Evolutionary conservation across 2,113 vertebrate genomes (phyloP).

Genomic region (Hemibagrus wyckioides): DNA sequence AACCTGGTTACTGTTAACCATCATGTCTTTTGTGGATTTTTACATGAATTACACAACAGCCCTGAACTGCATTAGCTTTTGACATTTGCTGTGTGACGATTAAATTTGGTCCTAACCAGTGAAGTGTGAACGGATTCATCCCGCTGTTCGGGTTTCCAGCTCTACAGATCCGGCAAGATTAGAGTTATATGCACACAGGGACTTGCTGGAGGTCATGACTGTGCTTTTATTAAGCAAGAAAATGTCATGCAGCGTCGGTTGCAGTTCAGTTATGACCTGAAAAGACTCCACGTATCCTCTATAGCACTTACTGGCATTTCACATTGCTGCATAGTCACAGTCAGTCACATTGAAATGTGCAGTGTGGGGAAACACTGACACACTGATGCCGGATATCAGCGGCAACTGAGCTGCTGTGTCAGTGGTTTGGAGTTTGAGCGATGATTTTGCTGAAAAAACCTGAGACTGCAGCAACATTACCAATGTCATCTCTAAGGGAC

Average conservation of each 20-base stretch:
- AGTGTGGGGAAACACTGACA: slow-evolving; percentile 31
- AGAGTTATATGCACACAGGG: not conserved
- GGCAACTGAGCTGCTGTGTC: slow-evolving; percentile 34
- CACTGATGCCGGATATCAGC: slow-evolving; percentile 17
- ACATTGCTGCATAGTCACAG: slow-evolving; percentile 49
- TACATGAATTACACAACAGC: not conserved
- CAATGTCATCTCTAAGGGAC: slow-evolving; percentile 15
- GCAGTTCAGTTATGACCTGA: slow-evolving; percentile 27
- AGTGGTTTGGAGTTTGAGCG: slow-evolving; percentile 20
- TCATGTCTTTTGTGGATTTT: not conserved
- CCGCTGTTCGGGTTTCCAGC: not conserved
- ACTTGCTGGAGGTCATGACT: slow-evolving; percentile 29
- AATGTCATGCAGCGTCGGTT: slow-evolving; percentile 36
- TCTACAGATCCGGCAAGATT: slow-evolving; percentile 16
- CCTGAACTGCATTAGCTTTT: slow-evolving; percentile 26
- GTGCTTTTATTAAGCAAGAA: slow-evolving; percentile 29
- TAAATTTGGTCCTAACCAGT: slow-evolving; percentile 11
- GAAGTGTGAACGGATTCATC: slow-evolving; percentile 22
- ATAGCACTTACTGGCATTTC: slow-evolving; percentile 38
- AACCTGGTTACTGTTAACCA: not conserved
- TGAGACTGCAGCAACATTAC: slow-evolving; percentile 34
- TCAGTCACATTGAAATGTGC: slow-evolving; percentile 47
- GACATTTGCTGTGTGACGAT: slow-evolving; percentile 22
- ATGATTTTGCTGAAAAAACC: slow-evolving; percentile 38
- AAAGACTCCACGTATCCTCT: slow-evolving; percentile 13